Base-by-base conservation (phyloP, 2,797 vertebrate genomes). In the Gila robusta region DNA sequence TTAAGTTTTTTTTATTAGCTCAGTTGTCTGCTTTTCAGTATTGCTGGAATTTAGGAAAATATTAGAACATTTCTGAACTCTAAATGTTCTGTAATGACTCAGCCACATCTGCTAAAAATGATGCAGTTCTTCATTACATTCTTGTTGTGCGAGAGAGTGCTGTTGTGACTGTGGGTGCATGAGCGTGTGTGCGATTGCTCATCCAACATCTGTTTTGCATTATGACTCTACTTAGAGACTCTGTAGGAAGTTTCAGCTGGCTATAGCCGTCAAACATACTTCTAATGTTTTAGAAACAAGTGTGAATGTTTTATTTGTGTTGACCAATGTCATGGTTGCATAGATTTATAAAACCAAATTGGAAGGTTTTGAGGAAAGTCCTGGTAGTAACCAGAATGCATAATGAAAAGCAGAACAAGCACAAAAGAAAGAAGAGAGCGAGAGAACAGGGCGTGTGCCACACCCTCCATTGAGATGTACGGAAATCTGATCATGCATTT, bases 201-300 rank as follows among this genome's bases (percentile, higher is more conserved):
- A 52, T 71, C 59, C 90, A 91, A 95, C 95, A 96, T 96, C 95
- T 96, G 95, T 91, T 96, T 95, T 92, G 87, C 92, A 94, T 96
- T 91, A 74, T 80, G 91, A 84, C 91, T 91, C 89, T 86, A 88
- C 88, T 85, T 39, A 80, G 54, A 81, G 82, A 86, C 84, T 87
- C 84, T 85, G 54, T 89, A 86, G 72, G 79, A 85, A 89, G 86
- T 86, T 91, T 88, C 84, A 81, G 89, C 82, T 83, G 79, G 41
- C n/a, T 39, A 49, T n/a, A 80, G 82, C 89, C 87, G 76, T 62
- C 85, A 92, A 92, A 89, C 26, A 59, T 74, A 84, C 89, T 90
- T 66, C 37, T 71, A 89, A 81, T 84, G 47, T 70, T 67, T 83
- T 81, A 64, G 76, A 82, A 84, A 84, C 85, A 37, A 64, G 64